Evolutionary conservation across 2,797 vertebrate genomes (phyloP).

Genomic region (Centropyge bicolor): DNA sequence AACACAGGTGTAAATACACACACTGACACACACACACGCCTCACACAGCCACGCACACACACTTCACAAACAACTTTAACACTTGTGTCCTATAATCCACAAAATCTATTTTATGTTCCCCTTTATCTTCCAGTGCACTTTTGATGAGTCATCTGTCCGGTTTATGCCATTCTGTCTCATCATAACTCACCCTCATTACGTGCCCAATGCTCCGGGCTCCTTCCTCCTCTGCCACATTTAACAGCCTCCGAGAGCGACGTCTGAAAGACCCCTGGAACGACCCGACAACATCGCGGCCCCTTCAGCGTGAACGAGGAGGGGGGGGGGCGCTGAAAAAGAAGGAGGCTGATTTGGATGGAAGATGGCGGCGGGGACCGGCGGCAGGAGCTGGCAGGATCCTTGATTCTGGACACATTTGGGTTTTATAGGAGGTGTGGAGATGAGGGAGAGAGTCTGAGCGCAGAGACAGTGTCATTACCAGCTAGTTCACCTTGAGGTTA

Average conservation of each 20-base stretch:
- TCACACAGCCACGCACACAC: neutral
- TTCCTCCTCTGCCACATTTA: conserved; percentile 53
- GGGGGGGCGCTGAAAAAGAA: conserved; percentile 32
- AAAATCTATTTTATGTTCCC: conserved; percentile 58
- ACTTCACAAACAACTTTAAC: conserved; percentile 45
- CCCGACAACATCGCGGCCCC: conserved; percentile 42
- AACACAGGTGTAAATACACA: neutral
- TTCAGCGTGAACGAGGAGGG: conserved; percentile 22
- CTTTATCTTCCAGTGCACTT: conserved; percentile 58
- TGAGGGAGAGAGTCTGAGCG: conserved; percentile 48
- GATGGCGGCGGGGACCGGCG: conserved; percentile 1
- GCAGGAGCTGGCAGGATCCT: conserved; percentile 55
- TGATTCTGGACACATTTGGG: conserved; percentile 63
- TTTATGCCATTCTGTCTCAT: conserved; percentile 66
- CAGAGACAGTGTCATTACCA: conserved; percentile 69
- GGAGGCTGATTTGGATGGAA: conserved; percentile 42
- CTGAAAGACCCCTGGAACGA: conserved; percentile 42
- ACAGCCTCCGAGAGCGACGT: conserved; percentile 45
- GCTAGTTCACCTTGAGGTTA: conserved; percentile 77
- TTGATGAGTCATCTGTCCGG: conserved; percentile 65
- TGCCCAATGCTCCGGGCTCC: conserved; percentile 29
- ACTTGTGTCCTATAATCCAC: conserved; percentile 51
- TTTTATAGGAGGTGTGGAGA: conserved; percentile 68
- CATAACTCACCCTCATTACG: conserved; percentile 67
- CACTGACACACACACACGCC: neutral